Evolutionary conservation across 2,888 invertebrate genomes (phyloP).

Genomic region (Aquatica leii): DNA sequence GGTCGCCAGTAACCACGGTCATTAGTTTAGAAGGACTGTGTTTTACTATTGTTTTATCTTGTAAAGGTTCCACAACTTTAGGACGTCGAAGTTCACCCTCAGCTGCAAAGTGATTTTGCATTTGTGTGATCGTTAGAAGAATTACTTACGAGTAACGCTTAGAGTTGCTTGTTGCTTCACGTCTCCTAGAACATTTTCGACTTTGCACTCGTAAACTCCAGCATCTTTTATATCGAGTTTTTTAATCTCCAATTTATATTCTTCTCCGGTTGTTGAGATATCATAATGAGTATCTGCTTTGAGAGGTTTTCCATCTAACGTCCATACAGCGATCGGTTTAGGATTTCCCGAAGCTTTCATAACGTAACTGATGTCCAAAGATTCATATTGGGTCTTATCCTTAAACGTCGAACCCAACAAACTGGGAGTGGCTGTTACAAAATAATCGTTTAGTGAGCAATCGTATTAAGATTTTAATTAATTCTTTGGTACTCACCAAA

Average conservation of each 20-base stretch:
- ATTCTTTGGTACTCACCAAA: neutral
- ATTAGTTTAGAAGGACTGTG: conserved; percentile 72
- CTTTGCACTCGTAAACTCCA: conserved; percentile 83
- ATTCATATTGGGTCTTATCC: conserved; percentile 80
- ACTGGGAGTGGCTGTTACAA: conserved; percentile 71
- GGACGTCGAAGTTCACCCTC: conserved; percentile 82
- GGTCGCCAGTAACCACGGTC: conserved; percentile 87
- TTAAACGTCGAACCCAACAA: conserved; percentile 77
- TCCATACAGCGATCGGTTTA: conserved; percentile 81
- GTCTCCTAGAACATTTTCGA: conserved; percentile 86
- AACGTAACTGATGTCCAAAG: conserved; percentile 81
- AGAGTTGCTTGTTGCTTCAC: conserved; percentile 76
- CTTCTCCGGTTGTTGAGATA: conserved; percentile 73
- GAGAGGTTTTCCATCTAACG: conserved; percentile 77
- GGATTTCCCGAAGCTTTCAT: conserved; percentile 81
- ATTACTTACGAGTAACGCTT: conserved; percentile 73
- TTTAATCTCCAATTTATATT: conserved; percentile 77
- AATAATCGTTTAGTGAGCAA: conserved; percentile 15
- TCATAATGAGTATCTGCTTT: conserved; percentile 67
- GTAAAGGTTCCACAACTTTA: conserved; percentile 69
- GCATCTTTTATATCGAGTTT: conserved; percentile 75
- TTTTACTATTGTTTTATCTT: conserved; percentile 75
- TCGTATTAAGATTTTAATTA: conserved; percentile 23
- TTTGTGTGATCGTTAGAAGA: too few relatives aligned
- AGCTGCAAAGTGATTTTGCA: conserved; percentile 62